Evolutionary conservation across 1,140 invertebrate genomes (phyloP).

Genomic region (Listronotus oregonensis): DNA sequence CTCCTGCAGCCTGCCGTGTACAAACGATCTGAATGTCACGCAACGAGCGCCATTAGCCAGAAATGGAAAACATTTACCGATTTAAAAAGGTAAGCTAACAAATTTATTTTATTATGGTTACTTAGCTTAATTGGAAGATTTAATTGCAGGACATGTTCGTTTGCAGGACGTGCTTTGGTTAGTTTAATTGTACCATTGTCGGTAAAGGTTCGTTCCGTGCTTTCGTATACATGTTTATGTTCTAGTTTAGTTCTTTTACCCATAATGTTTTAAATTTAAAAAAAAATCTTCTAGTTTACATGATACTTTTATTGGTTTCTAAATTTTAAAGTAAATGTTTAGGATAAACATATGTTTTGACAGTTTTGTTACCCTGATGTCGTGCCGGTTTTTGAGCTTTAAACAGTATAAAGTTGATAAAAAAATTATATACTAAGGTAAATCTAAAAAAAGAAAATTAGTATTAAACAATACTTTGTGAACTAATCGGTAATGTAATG

Average conservation of each 20-base stretch:
- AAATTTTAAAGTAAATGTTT: too few species aligned
- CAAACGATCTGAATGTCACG: constrained; percentile 47
- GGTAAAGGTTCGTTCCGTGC: neutral
- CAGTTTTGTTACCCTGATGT: too few species aligned
- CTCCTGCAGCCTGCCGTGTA: neutral
- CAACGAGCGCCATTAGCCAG: constrained; percentile 47
- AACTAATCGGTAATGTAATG: too few species aligned
- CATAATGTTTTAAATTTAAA: neutral
- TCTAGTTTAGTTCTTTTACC: neutral
- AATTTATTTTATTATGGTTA: constrained; percentile 37
- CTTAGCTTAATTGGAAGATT: constrained; percentile 36
- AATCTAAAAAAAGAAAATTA: too few species aligned
- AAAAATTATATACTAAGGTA: too few species aligned
- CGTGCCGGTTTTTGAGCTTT: too few species aligned
- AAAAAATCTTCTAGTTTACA: neutral
- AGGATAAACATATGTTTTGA: too few species aligned
- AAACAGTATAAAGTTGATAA: too few species aligned
- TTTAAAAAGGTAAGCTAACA: constrained; percentile 54
- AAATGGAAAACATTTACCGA: constrained; percentile 56
- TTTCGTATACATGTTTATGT: too few species aligned
- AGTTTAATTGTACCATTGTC: constrained; percentile 2
- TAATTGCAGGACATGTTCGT: constrained; percentile 19
- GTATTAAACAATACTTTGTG: too few species aligned
- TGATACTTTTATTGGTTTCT: too few species aligned
- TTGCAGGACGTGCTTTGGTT: constrained; percentile 16